Base-by-base conservation (phyloP, 2,113 vertebrate species). In the Gadus chalcogrammus region DNA sequence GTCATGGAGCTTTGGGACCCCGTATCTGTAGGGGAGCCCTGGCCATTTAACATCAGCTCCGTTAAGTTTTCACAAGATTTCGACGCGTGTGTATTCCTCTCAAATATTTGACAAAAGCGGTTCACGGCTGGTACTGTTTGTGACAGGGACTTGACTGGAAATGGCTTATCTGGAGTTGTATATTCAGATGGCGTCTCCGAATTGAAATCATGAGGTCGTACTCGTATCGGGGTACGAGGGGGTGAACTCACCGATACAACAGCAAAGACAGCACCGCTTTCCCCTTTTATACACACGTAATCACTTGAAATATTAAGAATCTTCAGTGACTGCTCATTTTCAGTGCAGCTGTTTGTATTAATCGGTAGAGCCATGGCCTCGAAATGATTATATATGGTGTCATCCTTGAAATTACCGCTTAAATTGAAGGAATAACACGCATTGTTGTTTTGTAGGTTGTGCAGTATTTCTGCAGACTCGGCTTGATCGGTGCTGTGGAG, bases 201-300 rank as follows among this genome's bases (percentile, higher is more conserved):
- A 61, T 12, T 42, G 64, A 58, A 64, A n/a, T 31, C 68, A 64
- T 60, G 63, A 79, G 42, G 31, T 76, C 11, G 83, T 48, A 48
- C 13, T 76, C 11, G 83, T 48, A 48, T 48, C 42, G 12, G 8
- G 42, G 42, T 15, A 12, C 22, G 15, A 38, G 73, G 17, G 22
- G 75, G 87, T 13, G 88, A 83, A 76, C 87, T 88, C 0, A 89
- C 77, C 4, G 87, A 85, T 31, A 92, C 79, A 17, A 92, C 75
- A 35, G 90, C 87, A 9, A 91, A 91, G 71, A 91, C 86, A 15
- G 90, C 72, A 5, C 86, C 90, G 15, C 81, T 79, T 66, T 73
- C 84, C 16, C 75, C 67, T 1, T 67, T 68, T 79, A 35, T 79
- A 24, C 66, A 69, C 16, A 20, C 4, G 65, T 77, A 79, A 77